Percentiles rank a stretch among this genome's conserved stretches.
Evolutionary conservation across 2,113 vertebrate genomes (phyloP).

Genomic region (Bombycilla garrulus): DNA sequence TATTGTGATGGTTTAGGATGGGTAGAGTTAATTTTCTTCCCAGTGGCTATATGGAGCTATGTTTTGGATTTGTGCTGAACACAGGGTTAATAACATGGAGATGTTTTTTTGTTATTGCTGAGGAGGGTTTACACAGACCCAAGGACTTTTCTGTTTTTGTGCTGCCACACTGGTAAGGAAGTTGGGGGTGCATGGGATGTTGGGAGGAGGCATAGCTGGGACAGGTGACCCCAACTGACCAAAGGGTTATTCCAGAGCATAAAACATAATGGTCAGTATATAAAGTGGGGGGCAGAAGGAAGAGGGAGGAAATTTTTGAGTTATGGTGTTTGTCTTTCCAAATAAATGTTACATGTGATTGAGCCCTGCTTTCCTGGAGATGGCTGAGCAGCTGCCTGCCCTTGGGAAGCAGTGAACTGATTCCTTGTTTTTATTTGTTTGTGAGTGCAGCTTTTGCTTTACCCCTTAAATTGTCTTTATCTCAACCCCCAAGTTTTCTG

Average conservation of each 20-base stretch:
- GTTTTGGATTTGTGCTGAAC: background rate
- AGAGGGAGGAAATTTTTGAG: background rate
- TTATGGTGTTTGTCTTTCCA: background rate
- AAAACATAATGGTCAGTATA: background rate
- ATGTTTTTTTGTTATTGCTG: background rate
- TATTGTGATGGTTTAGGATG: background rate
- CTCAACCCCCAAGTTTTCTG: background rate
- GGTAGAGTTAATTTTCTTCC: background rate
- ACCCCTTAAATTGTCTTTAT: background rate
- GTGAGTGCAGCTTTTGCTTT: background rate
- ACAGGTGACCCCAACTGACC: background rate
- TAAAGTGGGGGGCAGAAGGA: background rate
- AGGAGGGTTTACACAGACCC: background rate
- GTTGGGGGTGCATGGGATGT: background rate
- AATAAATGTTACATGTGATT: accelerated
- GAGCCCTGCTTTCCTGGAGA: background rate
- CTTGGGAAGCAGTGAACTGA: background rate
- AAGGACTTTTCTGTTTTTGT: background rate
- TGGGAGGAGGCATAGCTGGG: background rate
- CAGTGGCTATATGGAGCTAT: background rate
- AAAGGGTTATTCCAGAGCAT: background rate
- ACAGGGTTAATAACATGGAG: background rate
- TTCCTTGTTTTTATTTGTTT: background rate
- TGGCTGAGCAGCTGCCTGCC: background rate
- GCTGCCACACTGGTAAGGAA: accelerated